Base-by-base conservation (phyloP, 2,888 invertebrate genomes). In the Volucella zonaria region DNA sequence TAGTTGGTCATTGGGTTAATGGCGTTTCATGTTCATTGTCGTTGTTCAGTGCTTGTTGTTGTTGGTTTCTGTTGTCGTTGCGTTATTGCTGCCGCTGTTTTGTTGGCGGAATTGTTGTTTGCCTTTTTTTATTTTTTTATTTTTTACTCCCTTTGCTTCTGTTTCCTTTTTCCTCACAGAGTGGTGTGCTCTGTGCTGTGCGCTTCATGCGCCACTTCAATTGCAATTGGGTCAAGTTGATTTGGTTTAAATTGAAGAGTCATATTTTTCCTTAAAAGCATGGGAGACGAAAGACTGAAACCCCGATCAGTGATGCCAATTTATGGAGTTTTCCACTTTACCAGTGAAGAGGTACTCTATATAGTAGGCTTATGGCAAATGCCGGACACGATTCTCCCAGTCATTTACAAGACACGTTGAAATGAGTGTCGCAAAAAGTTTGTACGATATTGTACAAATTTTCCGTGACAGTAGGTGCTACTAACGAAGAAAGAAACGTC, bases 1-100 rank as follows among this genome's bases (percentile, higher is more conserved):
- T 77, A 85, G 81, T 81, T 85, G 85, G 85, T 81, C 85, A 85
- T 85, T 85, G 85, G 85, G 85, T 85, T 85, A 85, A 85, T 85
- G 85, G 85, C 76, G 52, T 81, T 77, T 81, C 85, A 70, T 85
- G 85, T 85, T 68, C 76, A 67, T 71, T 80, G 83, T 76, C 75
- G 77, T 56, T 54, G 64, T 59, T 52, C 49, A 54, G 40, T 14
- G 54, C 45, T 15, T 64, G 31, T 6, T 31, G 31, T 6, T 31
- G 31, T 31, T 31, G 31, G 6, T 70, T 56, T 77, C 61, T 4
- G 18, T 42, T 38, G n/a, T 1, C 23, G 40, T 10, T 45, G 12
- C 18, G 18, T 49, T 15, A 31, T 45, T 45, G 49, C 15, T 18
- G 31, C 6, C 38, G 12, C 10, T 45, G 1, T 38, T 40, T 42